Base-by-base conservation (phyloP, 2,888 invertebrate species). In the Drosophila prostipennis region DNA sequence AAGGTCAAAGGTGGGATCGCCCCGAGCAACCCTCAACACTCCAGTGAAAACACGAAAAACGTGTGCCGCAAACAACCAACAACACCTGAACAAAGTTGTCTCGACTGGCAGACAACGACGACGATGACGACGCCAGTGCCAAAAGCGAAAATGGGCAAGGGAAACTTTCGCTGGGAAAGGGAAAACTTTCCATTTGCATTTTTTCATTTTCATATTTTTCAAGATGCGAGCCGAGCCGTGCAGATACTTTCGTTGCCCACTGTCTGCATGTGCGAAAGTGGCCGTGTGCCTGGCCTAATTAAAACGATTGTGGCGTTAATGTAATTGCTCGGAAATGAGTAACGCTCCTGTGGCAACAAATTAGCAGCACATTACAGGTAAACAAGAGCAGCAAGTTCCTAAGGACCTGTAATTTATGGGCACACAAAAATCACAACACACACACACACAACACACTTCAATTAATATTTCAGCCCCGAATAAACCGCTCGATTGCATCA, bases 261-360 rank as follows among this genome's bases (percentile, higher is more conserved):
- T 34, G 61, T 61, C 49, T 16, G 52, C 36, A 61, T 51, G 43
- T 45, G 36, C 11, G 34, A 29, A 34, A 23, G 37, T 45, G 52
- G 32, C 52, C 34, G 29, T 42, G 46, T 29, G 43, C 23, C 39
- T 68, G 68, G 54, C 51, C 75, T 79, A 85, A 86, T 85, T 82
- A 79, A 80, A 75, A 55, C 55, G 63, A 80, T 83, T 70, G 43
- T 64, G 72, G 70, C 77, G 80, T 80, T 87, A 87, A 76, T 71
- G 74, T 87, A 86, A 85, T 85, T 87, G 74, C 58, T 74, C 71
- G 72, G 49, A 78, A 77, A 77, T 74, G 63, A 67, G 70, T 59
- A 68, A 67, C 39, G 65, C 60, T 57, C 56, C 46, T 54, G 74
- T 51, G 61, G 60, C 51, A 51, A 55, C 72, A 63, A 68, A 55